Evolutionary conservation across 1,140 invertebrate species (phyloP), one percentile per base, ranked within the genome.

Genomic region (Camponotus floridanus): DNA sequence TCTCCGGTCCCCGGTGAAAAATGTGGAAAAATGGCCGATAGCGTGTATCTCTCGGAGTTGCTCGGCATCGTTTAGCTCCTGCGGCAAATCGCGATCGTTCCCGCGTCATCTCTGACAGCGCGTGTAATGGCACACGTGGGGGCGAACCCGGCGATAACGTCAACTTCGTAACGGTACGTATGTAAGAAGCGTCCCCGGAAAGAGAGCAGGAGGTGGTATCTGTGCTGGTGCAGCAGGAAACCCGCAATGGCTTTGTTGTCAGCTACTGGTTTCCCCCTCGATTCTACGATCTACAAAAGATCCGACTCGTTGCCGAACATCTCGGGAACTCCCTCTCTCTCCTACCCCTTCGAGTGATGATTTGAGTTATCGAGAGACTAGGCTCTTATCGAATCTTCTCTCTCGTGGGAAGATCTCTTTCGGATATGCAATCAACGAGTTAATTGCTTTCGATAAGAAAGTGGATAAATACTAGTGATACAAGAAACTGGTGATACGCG

Each of bases 11-110:
- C 39, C 42, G 9, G 51, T 13, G 26, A 59, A 39, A 73, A 51
- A 31, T 45, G 59, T 4, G 87, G 68, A 70, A 93, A 93, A 86
- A 93, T 93, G 92, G 92, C 89, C 91, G 92, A 87, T 87, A 83
- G 90, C 88, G 86, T 92, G 86, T 89, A 67, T 91, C 70, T 61
- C 21, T 88, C 33, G 55, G 48, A 78, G 57, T 74, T 65, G 42
- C 61, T 61, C 13, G 59, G 84, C 21, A 15, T 7, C 11, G 11
- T 51, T 11, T 67, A 67, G 3, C 11, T 78, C 48, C 74, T 8
- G 45, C 11, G 67, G 15, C 8, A 2, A 45, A 45, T 45, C 9
- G 42, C 42, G 42, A 26, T 26, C 26, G 36, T 33, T 61, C 7
- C 9, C n/a, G 15, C 31, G 42, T 45, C 9, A 45, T 68, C 21